Conservation (phyloP, 2,797 vertebrate species). For the Masticophis lateralis region DNA sequence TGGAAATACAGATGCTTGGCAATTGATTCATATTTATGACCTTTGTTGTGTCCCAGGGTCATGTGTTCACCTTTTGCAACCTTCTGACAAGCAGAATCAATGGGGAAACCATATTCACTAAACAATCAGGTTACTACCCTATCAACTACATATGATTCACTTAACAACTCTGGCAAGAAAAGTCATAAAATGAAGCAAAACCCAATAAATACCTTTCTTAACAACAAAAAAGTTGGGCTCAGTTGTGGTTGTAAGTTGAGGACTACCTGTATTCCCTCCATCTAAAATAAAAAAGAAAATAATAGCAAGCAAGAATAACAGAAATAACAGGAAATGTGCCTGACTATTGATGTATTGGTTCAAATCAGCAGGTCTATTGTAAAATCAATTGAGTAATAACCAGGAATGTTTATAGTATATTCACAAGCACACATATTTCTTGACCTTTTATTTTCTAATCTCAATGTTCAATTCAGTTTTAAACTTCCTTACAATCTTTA, state of each 20-base stretch:
- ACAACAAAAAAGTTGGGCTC: too few relatives aligned
- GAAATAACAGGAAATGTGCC: neutral
- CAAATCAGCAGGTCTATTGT: neutral
- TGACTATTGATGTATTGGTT: neutral
- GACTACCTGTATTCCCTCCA: neutral
- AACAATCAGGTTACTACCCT: too few relatives aligned
- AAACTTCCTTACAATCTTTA: neutral
- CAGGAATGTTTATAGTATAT: neutral
- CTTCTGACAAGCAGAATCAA: too few relatives aligned
- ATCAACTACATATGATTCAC: too few relatives aligned
- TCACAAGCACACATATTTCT: neutral
- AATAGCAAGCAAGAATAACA: neutral
- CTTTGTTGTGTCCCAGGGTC: too few relatives aligned
- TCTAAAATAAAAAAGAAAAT: neutral
- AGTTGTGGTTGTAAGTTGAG: too few relatives aligned
- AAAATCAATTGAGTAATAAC: neutral
- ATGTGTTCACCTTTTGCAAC: too few relatives aligned
- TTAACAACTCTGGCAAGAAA: too few relatives aligned
- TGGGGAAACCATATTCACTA: too few relatives aligned
- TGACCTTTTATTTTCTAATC: neutral
- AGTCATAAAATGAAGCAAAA: too few relatives aligned
- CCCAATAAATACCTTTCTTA: too few relatives aligned
- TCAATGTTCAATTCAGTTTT: neutral
- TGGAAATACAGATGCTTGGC: neutral
- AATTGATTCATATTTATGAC: too few relatives aligned